Percentiles rank a stretch among this genome's conserved stretches.
Evolutionary conservation across 2,797 vertebrate genomes (phyloP).

Genomic region (Cuniculus paca): DNA sequence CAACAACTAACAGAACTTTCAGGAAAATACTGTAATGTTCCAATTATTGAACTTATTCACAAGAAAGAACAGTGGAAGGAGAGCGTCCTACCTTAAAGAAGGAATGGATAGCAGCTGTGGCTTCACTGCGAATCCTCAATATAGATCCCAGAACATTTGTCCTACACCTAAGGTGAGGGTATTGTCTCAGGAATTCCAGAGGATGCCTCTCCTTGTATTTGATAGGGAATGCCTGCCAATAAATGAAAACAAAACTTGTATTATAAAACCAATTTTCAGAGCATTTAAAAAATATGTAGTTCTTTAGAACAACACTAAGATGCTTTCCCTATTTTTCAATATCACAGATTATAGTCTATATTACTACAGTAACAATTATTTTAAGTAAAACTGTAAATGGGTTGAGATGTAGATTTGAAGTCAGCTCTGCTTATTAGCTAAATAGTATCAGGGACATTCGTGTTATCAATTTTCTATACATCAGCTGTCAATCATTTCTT

Average conservation of each 20-base stretch:
- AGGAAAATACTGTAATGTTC: neutral
- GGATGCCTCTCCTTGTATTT: slow-evolving; percentile 94
- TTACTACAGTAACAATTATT: neutral
- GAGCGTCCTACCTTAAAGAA: slow-evolving; percentile 93
- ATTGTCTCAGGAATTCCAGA: slow-evolving; percentile 93
- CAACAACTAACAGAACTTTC: no score
- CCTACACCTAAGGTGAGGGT: slow-evolving; percentile 95
- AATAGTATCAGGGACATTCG: neutral
- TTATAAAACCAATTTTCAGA: slow-evolving; percentile 38
- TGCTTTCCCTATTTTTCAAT: neutral
- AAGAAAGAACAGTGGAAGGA: neutral
- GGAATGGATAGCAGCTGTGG: slow-evolving; percentile 92
- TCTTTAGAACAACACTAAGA: slow-evolving; percentile 50
- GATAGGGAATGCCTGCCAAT: slow-evolving; percentile 90
- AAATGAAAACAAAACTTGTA: slow-evolving; percentile 13
- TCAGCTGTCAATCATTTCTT: slow-evolving; percentile 27
- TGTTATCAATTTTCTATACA: neutral
- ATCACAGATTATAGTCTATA: neutral
- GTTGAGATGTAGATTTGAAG: slow-evolving; percentile 34
- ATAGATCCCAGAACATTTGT: slow-evolving; percentile 92
- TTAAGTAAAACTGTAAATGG: neutral
- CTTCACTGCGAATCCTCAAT: slow-evolving; percentile 95
- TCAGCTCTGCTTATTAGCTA: neutral
- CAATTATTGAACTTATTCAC: neutral
- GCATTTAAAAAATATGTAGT: slow-evolving; percentile 25